phyloP scores from a whole-genome alignment of 1,140 invertebrate species.

The Venturia canescens region DNA sequence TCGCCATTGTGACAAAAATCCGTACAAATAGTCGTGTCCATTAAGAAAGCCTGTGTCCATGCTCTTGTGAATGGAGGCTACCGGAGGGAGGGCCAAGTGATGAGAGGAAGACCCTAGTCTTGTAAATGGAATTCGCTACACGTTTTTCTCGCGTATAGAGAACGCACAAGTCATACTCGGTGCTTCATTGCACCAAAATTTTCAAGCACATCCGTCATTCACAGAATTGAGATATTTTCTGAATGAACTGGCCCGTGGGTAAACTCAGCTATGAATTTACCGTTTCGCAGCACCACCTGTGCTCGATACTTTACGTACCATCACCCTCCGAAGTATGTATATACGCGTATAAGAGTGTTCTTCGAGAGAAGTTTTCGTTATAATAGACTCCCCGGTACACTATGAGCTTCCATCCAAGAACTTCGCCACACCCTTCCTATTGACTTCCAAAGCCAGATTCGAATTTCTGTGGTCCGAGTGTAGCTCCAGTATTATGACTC shows the following conservation, averaged over 20 bases:
- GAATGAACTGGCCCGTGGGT: background rate
- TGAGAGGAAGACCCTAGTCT: slow-evolving; percentile 29
- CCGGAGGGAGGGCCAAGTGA: slow-evolving; percentile 19
- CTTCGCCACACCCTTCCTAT: background rate
- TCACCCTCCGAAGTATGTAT: background rate
- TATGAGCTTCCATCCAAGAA: background rate
- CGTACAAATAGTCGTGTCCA: slow-evolving; percentile 7
- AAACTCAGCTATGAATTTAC: background rate
- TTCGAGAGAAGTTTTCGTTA: background rate
- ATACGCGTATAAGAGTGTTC: background rate
- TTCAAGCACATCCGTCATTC: slow-evolving; percentile 8
- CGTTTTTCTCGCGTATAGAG: background rate
- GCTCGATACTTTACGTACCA: no score
- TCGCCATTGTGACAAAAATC: background rate
- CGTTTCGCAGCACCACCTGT: no score
- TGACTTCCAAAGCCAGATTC: background rate
- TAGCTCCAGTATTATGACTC: no score
- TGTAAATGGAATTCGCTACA: background rate
- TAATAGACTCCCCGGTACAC: background rate
- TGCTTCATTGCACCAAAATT: background rate
- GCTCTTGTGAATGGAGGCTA: background rate
- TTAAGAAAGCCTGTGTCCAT: slow-evolving; percentile 16
- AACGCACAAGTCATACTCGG: slow-evolving; percentile 12
- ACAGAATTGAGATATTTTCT: slow-evolving; percentile 7
- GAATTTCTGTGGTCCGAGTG: no score